Evolutionary conservation across 2,888 invertebrate genomes (phyloP).

Genomic region (Leistus spinibarbis): DNA sequence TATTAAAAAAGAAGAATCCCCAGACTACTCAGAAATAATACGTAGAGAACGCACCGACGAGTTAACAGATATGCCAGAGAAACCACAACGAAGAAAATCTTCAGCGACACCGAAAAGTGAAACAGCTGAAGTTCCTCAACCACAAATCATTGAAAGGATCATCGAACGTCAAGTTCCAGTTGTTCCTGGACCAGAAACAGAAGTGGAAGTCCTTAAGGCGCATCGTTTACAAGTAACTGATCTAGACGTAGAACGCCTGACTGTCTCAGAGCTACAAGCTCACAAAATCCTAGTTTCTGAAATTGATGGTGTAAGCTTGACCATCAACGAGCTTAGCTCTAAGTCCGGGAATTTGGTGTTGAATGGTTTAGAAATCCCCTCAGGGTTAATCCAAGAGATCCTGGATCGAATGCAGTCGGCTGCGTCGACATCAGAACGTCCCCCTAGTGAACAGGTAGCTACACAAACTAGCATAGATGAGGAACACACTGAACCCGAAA

Average conservation of each 20-base stretch:
- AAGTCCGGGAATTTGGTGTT: conserved; percentile 71
- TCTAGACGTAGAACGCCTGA: conserved; percentile 78
- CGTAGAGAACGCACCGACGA: conserved; percentile 1
- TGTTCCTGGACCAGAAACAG: conserved; percentile 46
- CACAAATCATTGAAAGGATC: conserved; percentile 45
- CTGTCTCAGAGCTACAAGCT: conserved; percentile 79
- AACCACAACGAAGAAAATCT: conserved; percentile 41
- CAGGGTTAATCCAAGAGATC: conserved; percentile 71
- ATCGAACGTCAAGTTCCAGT: conserved; percentile 47
- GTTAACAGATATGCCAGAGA: conserved; percentile 24
- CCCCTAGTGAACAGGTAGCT: conserved; percentile 30
- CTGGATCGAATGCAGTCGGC: conserved; percentile 58
- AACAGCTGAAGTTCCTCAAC: conserved; percentile 2
- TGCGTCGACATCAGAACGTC: conserved; percentile 43
- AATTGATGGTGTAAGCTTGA: conserved; percentile 76
- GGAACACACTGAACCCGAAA: conserved; percentile 9
- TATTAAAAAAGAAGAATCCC: not conserved
- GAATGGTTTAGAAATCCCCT: conserved; percentile 71
- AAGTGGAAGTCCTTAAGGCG: conserved; percentile 59
- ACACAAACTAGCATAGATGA: conserved; percentile 36
- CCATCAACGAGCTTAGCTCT: conserved; percentile 73
- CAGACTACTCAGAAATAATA: conserved; percentile 5
- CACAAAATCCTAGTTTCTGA: conserved; percentile 81
- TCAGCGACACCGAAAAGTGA: conserved; percentile 15
- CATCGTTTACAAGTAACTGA: conserved; percentile 73